These are phyloP conservation scores for Oreocharis arfaki DNA, from an alignment of 2,113 vertebrate genomes.

Conservation along the genomic window DNA sequence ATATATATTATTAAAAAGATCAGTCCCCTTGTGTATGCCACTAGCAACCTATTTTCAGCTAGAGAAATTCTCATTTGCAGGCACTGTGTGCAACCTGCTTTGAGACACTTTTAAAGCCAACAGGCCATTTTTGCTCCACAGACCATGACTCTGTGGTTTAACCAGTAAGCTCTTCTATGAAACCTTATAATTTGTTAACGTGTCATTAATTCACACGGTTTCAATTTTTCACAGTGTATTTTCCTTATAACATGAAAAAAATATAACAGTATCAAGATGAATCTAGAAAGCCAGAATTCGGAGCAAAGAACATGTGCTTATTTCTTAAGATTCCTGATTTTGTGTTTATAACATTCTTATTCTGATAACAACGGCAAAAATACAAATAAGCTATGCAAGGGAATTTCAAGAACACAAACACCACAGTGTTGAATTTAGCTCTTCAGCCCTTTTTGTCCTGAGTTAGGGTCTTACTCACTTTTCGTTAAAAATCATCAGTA, in stretches of 20 bases:
- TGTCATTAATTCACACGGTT: neutral
- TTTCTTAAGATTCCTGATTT: neutral
- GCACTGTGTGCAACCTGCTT: slow-evolving; percentile 24
- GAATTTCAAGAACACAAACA: neutral
- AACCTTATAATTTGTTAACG: slow-evolving; percentile 27
- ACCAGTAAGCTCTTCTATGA: slow-evolving; percentile 5
- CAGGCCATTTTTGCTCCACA: neutral
- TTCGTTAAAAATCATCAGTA: neutral
- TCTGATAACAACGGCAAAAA: neutral
- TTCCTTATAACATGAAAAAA: neutral
- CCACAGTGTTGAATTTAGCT: neutral
- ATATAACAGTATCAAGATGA: neutral
- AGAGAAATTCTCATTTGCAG: slow-evolving; percentile 45
- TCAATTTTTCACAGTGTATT: neutral
- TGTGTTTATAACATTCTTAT: neutral
- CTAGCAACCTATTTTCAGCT: slow-evolving; percentile 5
- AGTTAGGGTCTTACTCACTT: neutral
- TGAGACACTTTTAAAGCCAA: slow-evolving; percentile 31
- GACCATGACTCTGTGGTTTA: neutral
- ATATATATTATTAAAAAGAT: slow-evolving; percentile 28
- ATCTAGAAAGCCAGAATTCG: neutral
- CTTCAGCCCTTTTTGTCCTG: neutral
- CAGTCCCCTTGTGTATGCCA: slow-evolving; percentile 1
- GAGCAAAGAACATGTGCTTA: neutral
- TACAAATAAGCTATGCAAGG: neutral